A percentile compares a stretch with the other conserved stretches of the same genome.
Conservation (phyloP, 2,113 vertebrate genomes). For the Malurus elegans region DNA sequence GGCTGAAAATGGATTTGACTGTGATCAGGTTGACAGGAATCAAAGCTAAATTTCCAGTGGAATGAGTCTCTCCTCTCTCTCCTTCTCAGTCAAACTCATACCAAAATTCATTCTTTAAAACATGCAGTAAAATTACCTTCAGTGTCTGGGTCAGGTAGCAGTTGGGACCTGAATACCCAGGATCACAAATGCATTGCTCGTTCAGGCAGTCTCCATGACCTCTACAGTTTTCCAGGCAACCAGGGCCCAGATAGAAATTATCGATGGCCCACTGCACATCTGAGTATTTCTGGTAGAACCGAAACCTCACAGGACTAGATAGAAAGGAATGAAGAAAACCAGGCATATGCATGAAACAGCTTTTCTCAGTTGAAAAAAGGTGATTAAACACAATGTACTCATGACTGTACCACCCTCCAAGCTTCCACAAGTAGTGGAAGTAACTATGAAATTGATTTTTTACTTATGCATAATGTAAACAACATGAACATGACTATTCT, state of each 20-base stretch:
- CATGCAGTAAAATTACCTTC: slow-evolving; percentile 77
- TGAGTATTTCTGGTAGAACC: slow-evolving; percentile 96
- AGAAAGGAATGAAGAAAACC: slow-evolving; percentile 26
- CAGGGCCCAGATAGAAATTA: slow-evolving; percentile 96
- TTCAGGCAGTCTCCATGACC: slow-evolving; percentile 96
- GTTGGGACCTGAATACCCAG: slow-evolving; percentile 89
- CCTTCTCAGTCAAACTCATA: neutral
- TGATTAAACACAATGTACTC: neutral
- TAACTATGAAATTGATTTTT: neutral
- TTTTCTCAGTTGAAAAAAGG: neutral
- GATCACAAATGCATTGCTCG: slow-evolving; percentile 92
- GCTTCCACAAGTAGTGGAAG: neutral
- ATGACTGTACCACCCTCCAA: neutral
- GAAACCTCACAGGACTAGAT: slow-evolving; percentile 88
- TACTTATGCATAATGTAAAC: neutral
- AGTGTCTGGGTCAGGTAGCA: slow-evolving; percentile 88
- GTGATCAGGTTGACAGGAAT: neutral
- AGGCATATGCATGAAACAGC: neutral
- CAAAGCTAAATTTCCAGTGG: neutral
- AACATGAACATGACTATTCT: fast-evolving
- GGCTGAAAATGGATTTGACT: neutral
- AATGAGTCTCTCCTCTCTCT: neutral
- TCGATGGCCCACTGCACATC: slow-evolving; percentile 94
- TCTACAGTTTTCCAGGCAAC: slow-evolving; percentile 87
- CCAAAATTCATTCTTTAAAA: neutral